Evolutionary conservation across 2,888 invertebrate species (phyloP).

Genomic region (Meloe dianella): DNA sequence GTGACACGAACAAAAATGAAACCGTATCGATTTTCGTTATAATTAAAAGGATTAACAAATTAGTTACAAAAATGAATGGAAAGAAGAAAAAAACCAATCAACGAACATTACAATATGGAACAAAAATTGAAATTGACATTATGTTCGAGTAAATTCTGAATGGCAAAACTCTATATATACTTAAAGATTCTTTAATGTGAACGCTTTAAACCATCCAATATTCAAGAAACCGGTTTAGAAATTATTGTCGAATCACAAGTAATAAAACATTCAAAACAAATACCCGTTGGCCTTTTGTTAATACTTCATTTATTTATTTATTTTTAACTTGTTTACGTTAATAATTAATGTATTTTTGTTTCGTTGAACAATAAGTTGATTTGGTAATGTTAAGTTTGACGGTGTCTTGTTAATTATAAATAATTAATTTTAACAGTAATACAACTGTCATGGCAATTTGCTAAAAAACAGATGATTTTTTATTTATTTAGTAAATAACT

Average conservation of each 20-base stretch:
- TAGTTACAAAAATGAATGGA: background rate
- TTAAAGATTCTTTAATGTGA: background rate
- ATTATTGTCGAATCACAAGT: slow-evolving; percentile 23
- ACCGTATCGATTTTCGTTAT: background rate
- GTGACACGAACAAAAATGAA: background rate
- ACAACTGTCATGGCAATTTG: slow-evolving; percentile 3
- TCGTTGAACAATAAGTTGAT: slow-evolving; percentile 17
- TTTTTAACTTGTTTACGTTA: slow-evolving; percentile 36
- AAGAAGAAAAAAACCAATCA: background rate
- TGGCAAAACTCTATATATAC: background rate
- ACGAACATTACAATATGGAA: too few relatives aligned
- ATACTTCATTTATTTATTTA: slow-evolving; percentile 42
- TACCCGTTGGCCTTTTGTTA: slow-evolving; percentile 38
- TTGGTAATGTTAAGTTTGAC: slow-evolving; percentile 21
- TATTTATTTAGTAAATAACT: too few relatives aligned
- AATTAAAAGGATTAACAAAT: background rate
- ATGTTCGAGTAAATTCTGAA: background rate
- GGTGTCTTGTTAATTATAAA: slow-evolving; percentile 23
- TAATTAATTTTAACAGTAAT: slow-evolving; percentile 21
- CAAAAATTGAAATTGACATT: background rate
- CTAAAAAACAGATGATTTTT: background rate
- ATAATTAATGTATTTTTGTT: slow-evolving; percentile 27
- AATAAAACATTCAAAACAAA: slow-evolving; percentile 38
- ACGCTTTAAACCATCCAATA: slow-evolving; percentile 10
- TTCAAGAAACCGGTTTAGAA: slow-evolving; percentile 23